phyloP scores from a whole-genome alignment of 2,113 vertebrate species.

The Aythya baeri region DNA sequence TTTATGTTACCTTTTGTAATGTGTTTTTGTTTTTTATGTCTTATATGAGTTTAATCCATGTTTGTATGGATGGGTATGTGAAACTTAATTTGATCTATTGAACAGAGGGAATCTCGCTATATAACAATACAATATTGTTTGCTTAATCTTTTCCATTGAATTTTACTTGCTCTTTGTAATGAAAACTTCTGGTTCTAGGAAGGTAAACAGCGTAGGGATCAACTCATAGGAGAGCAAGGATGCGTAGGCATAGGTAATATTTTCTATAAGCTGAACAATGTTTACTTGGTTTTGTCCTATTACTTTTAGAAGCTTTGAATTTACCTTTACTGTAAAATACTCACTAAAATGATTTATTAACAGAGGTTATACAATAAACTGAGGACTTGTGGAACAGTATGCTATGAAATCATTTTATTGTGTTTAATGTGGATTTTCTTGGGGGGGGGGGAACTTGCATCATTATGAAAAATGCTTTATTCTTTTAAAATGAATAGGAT shows the following conservation, averaged over 20 bases:
- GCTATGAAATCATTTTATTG: neutral
- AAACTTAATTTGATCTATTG: neutral
- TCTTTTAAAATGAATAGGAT: neutral
- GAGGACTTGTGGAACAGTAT: neutral
- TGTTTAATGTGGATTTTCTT: neutral
- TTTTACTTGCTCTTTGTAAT: neutral
- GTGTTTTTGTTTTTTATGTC: neutral
- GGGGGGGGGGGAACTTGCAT: too few species aligned
- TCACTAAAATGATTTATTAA: neutral
- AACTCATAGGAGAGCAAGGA: neutral
- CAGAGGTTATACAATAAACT: neutral
- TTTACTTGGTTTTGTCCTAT: neutral
- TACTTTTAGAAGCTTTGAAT: neutral
- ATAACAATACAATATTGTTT: neutral
- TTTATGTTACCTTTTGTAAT: neutral
- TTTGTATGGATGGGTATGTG: neutral
- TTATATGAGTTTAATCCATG: neutral
- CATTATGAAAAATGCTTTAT: neutral
- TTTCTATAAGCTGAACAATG: neutral
- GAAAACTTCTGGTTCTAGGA: constrained; percentile 22
- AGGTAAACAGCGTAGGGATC: neutral
- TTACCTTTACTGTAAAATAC: neutral
- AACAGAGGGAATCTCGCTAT: neutral
- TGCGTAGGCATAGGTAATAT: neutral
- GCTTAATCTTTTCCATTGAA: neutral